phyloP scores from a whole-genome alignment of 2,797 vertebrate species.

The Chloroceryle inda region DNA sequence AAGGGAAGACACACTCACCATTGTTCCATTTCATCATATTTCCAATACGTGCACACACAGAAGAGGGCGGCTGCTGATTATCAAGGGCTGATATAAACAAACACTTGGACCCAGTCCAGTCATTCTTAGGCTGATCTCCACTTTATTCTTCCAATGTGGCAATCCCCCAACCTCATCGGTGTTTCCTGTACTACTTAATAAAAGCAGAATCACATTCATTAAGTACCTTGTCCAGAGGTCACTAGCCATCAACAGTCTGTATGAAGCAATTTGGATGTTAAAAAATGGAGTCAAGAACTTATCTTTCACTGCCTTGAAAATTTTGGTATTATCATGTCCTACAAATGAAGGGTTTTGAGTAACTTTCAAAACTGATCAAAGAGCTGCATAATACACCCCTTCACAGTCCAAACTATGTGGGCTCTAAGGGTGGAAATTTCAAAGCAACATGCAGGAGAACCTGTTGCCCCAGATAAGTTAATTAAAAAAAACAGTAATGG shows the following conservation, averaged over 20 bases:
- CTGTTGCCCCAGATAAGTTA: slow-evolving; percentile 43
- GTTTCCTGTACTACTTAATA: not conserved
- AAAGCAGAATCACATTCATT: not conserved
- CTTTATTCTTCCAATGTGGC: not conserved
- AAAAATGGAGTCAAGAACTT: not conserved
- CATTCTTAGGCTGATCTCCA: not conserved
- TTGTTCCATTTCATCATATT: not conserved
- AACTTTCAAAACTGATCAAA: slow-evolving; percentile 24
- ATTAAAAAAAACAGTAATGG: slow-evolving; percentile 42
- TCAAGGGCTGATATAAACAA: not conserved
- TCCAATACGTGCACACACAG: not conserved
- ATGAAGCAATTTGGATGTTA: not conserved
- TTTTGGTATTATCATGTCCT: not conserved
- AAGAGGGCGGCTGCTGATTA: not conserved
- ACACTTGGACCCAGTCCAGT: not conserved
- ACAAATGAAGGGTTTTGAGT: slow-evolving; percentile 17
- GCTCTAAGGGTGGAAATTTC: slow-evolving; percentile 16
- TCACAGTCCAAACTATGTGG: not conserved
- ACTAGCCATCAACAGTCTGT: not conserved
- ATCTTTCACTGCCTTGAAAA: not conserved
- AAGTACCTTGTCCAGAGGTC: not conserved
- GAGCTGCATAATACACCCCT: not conserved
- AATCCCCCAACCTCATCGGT: not conserved
- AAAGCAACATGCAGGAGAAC: slow-evolving; percentile 46
- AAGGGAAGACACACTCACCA: not conserved